phyloP scores from a whole-genome alignment of 2,888 invertebrate species.

The Chrysolina americana region DNA sequence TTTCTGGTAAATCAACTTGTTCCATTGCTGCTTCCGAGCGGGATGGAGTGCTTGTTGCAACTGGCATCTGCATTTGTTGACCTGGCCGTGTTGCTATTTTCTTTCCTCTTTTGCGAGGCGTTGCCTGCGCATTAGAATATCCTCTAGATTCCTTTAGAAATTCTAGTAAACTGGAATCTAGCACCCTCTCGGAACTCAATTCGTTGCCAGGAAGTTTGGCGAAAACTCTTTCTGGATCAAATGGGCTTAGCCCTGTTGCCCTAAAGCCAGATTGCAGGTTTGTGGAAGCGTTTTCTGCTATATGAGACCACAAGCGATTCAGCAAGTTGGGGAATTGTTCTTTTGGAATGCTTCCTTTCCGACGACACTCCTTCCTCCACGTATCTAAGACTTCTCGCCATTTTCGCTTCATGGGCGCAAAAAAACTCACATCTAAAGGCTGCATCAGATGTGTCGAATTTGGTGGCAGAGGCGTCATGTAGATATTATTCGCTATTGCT shows the following conservation, averaged over 20 bases:
- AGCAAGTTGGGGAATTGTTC: conserved; percentile 44
- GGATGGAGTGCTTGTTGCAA: too few relatives aligned
- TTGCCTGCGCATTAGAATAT: too few relatives aligned
- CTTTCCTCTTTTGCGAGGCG: too few relatives aligned
- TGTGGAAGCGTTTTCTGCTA: conserved; percentile 29
- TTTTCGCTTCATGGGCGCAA: conserved; percentile 42
- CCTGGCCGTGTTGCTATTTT: too few relatives aligned
- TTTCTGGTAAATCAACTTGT: too few relatives aligned
- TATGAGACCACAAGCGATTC: conserved; percentile 32
- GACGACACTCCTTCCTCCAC: conserved; percentile 45
- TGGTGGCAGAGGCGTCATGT: conserved; percentile 45
- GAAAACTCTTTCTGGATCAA: too few relatives aligned
- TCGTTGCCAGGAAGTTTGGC: too few relatives aligned
- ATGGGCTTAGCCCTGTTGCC: conserved; percentile 32
- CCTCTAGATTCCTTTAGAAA: too few relatives aligned
- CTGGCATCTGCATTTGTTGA: too few relatives aligned
- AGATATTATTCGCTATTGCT: conserved; percentile 44
- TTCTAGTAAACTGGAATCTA: too few relatives aligned
- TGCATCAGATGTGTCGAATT: conserved; percentile 48
- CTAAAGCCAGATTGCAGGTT: conserved; percentile 48
- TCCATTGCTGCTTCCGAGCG: too few relatives aligned
- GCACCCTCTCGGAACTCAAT: too few relatives aligned
- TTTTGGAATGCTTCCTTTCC: conserved; percentile 41
- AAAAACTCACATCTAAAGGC: conserved; percentile 41
- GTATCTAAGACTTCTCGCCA: conserved; percentile 42